These are phyloP conservation scores for Euura lappo DNA, from an alignment of 1,140 invertebrate species.

Conservation along the genomic window DNA sequence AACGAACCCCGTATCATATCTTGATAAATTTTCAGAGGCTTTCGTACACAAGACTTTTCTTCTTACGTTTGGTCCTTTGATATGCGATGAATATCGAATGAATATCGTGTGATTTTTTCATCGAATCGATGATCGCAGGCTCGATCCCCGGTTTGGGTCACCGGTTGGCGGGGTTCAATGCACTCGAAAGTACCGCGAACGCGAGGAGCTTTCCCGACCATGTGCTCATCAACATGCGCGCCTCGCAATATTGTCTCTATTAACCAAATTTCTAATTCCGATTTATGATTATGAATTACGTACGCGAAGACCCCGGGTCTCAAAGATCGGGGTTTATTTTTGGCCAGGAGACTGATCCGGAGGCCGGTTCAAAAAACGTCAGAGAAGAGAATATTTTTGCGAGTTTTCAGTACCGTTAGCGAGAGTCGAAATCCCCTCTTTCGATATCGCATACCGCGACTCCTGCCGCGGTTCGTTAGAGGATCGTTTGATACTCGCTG, in stretches of 20 bases:
- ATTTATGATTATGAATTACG: conserved; percentile 45
- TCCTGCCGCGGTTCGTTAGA: too few species aligned
- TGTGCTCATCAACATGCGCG: conserved; percentile 42
- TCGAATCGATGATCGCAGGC: too few species aligned
- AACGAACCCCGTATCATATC: too few species aligned
- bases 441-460: too few species aligned
- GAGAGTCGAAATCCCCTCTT: not conserved
- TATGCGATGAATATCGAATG: too few species aligned
- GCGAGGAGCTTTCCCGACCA: conserved; percentile 40
- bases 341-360: not conserved
- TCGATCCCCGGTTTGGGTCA: conserved; percentile 13
- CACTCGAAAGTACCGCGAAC: conserved; percentile 49
- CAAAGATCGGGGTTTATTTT: too few species aligned
- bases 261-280: conserved; percentile 51
- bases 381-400: not conserved
- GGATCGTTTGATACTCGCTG: too few species aligned
- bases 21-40: too few species aligned
- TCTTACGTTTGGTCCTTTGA: too few species aligned
- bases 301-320: not conserved
- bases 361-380: too few species aligned
- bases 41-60: too few species aligned
- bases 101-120: too few species aligned
- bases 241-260: conserved; percentile 45
- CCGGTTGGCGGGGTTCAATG: conserved; percentile 38
- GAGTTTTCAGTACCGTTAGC: not conserved